Evolutionary conservation across 2,888 invertebrate species (phyloP).

Genomic region (Stramonita haemastoma): DNA sequence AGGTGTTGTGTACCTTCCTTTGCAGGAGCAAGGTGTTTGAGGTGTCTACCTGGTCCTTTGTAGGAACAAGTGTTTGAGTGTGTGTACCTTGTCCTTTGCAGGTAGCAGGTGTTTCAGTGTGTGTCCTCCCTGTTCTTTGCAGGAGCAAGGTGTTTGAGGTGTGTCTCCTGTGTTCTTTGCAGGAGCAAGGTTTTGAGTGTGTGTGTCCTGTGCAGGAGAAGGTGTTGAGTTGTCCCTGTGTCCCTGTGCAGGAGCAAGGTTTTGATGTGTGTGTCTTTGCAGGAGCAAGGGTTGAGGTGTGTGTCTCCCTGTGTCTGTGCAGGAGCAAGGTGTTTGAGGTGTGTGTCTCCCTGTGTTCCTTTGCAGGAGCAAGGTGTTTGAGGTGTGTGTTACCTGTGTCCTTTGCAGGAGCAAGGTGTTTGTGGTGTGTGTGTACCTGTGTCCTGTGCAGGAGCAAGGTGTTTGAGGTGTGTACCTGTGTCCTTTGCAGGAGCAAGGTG

Average conservation of each 20-base stretch:
- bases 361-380: too few species aligned
- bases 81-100: constrained; percentile 52
- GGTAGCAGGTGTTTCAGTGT: constrained; percentile 79
- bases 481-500: not conserved
- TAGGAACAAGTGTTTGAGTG: too few species aligned
- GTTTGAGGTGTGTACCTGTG: not conserved
- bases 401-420: not conserved
- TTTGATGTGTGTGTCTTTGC: constrained; percentile 76
- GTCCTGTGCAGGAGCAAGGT: not conserved
- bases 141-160: not conserved
- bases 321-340: not conserved
- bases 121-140: not conserved
- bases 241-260: constrained; percentile 70
- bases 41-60: not conserved
- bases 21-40: too few species aligned
- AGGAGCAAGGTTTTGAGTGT: not conserved
- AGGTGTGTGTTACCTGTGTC: not conserved
- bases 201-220: not conserved
- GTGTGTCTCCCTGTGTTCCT: not conserved
- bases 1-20: not conserved
- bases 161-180: not conserved
- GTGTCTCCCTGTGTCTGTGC: not conserved
- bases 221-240: not conserved
- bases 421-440: not conserved
- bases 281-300: not conserved